These are phyloP conservation scores for Sparidentex hasta DNA, from an alignment of 2,797 vertebrate genomes.

Conservation along the genomic window DNA sequence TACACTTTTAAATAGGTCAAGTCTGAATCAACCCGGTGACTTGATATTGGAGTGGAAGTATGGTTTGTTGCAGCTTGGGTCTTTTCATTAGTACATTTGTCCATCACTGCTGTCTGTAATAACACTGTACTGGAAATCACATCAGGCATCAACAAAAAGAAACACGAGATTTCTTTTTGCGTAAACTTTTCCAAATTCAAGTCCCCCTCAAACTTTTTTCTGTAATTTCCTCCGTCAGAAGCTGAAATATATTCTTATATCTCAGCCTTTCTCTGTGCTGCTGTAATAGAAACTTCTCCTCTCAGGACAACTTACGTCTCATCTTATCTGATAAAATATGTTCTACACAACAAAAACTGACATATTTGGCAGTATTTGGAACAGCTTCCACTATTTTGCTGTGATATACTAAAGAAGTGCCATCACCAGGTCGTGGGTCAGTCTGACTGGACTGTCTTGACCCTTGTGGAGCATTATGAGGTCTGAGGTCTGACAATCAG, in stretches of 20 bases:
- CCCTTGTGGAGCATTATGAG: not conserved
- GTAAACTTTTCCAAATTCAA: too few species aligned
- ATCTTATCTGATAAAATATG: not conserved
- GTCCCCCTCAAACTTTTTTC: too few species aligned
- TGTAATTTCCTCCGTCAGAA: too few species aligned
- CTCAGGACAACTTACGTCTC: not conserved
- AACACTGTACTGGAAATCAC: not conserved
- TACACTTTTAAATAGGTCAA: not conserved
- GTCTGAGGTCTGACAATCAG: not conserved
- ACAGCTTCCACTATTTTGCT: too few species aligned
- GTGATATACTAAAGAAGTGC: too few species aligned
- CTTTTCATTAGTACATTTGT: not conserved
- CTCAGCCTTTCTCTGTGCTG: not conserved
- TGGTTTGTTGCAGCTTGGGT: not conserved
- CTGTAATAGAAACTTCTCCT: not conserved
- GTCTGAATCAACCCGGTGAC: not conserved
- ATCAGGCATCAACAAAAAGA: not conserved
- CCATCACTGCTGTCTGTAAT: not conserved
- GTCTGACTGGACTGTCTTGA: too few species aligned
- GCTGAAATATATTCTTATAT: not conserved
- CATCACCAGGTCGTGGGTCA: too few species aligned
- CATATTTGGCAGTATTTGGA: not conserved
- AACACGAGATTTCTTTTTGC: too few species aligned
- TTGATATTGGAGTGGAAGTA: not conserved
- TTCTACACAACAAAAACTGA: not conserved